Conservation (phyloP, 2,797 vertebrate species). For the Argya squamiceps region DNA sequence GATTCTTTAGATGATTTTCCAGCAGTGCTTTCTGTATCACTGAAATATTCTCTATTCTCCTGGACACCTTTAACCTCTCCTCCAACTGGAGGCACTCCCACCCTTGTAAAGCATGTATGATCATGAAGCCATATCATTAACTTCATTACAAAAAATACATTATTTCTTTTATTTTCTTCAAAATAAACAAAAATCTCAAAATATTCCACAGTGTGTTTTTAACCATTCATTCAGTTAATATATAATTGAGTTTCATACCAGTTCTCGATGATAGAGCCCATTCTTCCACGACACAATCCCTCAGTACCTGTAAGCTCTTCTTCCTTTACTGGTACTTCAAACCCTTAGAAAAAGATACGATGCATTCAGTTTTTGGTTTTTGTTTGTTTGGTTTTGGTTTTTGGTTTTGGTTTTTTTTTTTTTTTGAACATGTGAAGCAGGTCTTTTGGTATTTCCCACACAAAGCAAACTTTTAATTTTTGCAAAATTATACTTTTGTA, state of each 20-base stretch:
- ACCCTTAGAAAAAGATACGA: background rate
- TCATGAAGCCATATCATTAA: background rate
- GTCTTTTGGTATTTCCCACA: background rate
- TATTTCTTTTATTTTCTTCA: background rate
- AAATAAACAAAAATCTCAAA: background rate
- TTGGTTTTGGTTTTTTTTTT: no score
- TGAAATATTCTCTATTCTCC: background rate
- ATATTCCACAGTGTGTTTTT: background rate
- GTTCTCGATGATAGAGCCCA: background rate
- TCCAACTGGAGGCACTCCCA: background rate
- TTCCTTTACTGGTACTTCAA: background rate
- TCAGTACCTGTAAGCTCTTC: background rate
- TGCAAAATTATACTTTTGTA: background rate
- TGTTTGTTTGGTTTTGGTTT: no score
- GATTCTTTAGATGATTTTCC: background rate
- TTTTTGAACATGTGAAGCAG: background rate
- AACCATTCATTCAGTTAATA: background rate
- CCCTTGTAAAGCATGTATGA: fast-evolving
- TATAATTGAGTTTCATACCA: background rate
- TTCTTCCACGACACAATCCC: background rate
- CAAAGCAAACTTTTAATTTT: background rate
- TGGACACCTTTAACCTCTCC: background rate
- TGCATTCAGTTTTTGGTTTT: background rate
- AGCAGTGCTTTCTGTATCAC: background rate
- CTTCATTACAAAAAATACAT: background rate